A percentile compares a stretch with the other conserved stretches of the same genome.
phyloP scores from a whole-genome alignment of 2,113 vertebrate genomes.

The Ursus arctos region DNA sequence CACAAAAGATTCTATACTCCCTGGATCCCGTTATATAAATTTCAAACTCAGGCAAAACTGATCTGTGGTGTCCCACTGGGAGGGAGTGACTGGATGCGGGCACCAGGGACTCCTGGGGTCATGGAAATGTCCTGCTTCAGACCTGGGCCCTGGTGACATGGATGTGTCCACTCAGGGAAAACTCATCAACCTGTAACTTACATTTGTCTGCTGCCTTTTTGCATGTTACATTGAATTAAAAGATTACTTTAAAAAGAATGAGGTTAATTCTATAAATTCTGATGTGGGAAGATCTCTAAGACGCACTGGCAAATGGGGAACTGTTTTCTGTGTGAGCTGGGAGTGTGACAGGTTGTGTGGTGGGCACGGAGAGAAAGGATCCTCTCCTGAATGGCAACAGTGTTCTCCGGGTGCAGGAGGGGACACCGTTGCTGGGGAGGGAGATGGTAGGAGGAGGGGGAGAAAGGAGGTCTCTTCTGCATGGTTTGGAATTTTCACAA shows the following conservation, averaged over 20 bases:
- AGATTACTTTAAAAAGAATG: not conserved
- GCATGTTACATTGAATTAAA: not conserved
- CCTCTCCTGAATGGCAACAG: not conserved
- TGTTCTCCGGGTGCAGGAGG: not conserved
- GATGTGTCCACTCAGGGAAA: not conserved
- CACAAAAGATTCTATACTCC: not conserved
- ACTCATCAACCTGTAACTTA: fast-evolving
- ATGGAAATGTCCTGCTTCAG: not conserved
- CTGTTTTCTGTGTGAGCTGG: not conserved
- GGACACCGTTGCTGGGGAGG: fast-evolving
- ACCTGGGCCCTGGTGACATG: not conserved
- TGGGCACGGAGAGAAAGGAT: too few relatives aligned
- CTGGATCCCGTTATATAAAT: not conserved
- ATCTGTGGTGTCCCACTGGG: not conserved
- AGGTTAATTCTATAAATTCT: not conserved
- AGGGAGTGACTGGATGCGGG: fast-evolving
- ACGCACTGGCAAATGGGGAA: fast-evolving
- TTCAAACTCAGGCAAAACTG: not conserved
- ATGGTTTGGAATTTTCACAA: not conserved
- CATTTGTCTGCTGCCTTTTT: not conserved
- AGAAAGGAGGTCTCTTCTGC: not conserved
- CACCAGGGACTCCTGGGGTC: not conserved
- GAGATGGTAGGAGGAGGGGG: not conserved
- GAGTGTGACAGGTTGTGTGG: not conserved
- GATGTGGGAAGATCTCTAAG: not conserved